Percentiles rank a stretch among this genome's conserved stretches.
Evolutionary conservation across 2,797 vertebrate species (phyloP).

Genomic region (Chelon auratus): DNA sequence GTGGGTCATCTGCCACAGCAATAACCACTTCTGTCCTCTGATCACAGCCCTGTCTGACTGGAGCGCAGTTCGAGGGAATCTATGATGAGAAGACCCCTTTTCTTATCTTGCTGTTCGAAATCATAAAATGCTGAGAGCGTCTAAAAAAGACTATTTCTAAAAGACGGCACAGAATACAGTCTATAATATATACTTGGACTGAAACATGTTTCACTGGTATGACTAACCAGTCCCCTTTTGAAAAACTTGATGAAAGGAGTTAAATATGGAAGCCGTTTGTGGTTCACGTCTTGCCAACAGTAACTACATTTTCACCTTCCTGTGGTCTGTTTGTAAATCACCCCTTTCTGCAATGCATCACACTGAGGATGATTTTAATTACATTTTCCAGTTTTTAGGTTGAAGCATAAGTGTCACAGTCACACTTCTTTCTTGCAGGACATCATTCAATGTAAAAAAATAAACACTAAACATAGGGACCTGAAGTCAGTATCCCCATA

Average conservation of each 20-base stretch:
- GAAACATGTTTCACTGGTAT: slow-evolving; percentile 53
- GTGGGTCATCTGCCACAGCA: slow-evolving; percentile 59
- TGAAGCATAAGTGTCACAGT: not conserved
- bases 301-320: slow-evolving; percentile 60
- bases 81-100: slow-evolving; percentile 38
- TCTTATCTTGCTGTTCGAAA: slow-evolving; percentile 23
- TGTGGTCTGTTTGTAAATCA: not conserved
- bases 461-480: too few species aligned
- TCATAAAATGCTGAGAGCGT: slow-evolving; percentile 31
- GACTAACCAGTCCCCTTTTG: slow-evolving; percentile 64
- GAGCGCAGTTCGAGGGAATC: slow-evolving; percentile 54
- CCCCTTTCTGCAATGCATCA: not conserved
- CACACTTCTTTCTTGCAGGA: not conserved
- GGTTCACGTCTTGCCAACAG: slow-evolving; percentile 53
- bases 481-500: not conserved
- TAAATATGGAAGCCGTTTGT: slow-evolving; percentile 51
- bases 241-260: slow-evolving; percentile 48
- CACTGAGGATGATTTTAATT: not conserved
- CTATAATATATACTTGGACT: slow-evolving; percentile 1
- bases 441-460: not conserved
- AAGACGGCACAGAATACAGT: slow-evolving; percentile 8
- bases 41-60: slow-evolving; percentile 54
- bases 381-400: not conserved
- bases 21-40: slow-evolving; percentile 46
- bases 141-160: slow-evolving; percentile 22